Conservation (phyloP, 30 jellyfish, hydroid and myxozoan genomes). For the Euphysa ruthae region DNA sequence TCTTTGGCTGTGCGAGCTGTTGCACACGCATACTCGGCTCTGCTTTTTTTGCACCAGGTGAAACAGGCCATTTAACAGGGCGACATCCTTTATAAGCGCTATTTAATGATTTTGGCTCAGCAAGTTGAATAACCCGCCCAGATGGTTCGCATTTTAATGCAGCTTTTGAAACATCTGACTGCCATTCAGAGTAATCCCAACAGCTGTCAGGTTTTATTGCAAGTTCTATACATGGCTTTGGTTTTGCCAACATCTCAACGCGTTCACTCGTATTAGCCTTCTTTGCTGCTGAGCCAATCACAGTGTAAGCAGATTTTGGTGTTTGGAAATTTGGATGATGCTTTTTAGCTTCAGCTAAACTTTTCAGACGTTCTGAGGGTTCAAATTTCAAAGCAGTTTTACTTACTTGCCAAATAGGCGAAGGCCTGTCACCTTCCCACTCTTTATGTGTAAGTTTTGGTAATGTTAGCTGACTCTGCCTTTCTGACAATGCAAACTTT, state of each 20-base stretch:
- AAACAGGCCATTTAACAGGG: constrained; percentile 59
- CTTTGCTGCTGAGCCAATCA: constrained; percentile 67
- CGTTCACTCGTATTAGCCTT: constrained; percentile 58
- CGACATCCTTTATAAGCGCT: constrained; percentile 66
- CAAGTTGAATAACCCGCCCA: constrained; percentile 54
- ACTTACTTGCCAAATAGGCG: constrained; percentile 88
- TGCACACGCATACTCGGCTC: constrained; percentile 73
- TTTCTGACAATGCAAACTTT: constrained; percentile 51
- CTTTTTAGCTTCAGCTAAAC: constrained; percentile 53
- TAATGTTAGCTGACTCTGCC: constrained; percentile 22
- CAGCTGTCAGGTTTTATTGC: constrained; percentile 77
- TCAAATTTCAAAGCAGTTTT: constrained; percentile 43
- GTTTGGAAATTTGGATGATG: constrained; percentile 67
- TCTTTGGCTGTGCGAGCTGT: constrained; percentile 77
- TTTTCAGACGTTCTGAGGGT: constrained; percentile 40
- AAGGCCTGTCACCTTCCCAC: constrained; percentile 65
- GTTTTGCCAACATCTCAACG: constrained; percentile 49
- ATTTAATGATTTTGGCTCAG: constrained; percentile 60
- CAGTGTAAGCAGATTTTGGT: constrained; percentile 63
- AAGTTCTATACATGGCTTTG: constrained; percentile 54
- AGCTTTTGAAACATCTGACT: constrained; percentile 84
- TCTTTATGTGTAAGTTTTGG: constrained; percentile 49
- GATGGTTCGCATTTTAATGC: constrained; percentile 76
- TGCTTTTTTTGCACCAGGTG: constrained; percentile 54
- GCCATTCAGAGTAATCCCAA: constrained; percentile 98